Base-by-base conservation (phyloP, 2,888 invertebrate species). In the Lottia gigantea region DNA sequence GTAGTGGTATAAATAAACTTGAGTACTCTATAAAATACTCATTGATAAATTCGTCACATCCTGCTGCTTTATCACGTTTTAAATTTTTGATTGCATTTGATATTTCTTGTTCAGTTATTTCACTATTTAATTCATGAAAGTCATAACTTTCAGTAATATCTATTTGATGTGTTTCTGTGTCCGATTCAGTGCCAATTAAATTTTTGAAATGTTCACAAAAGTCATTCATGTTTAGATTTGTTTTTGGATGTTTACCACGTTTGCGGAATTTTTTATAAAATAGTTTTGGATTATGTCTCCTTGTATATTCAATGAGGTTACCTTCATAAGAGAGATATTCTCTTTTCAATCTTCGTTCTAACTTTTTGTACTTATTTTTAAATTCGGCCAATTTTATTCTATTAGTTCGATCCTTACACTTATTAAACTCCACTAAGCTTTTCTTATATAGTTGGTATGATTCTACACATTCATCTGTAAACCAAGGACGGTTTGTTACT, bases 221-320 rank as follows among this genome's bases (percentile, higher is more conserved):
- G 49, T 49, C 19, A 49, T 49, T 19, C 19, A 49, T 15, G 19
- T 16, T 49, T n/a, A 49, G n/a, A 16, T 16, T n/a, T n/a, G 49
- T 16, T 16, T 49, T 19, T 3, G 19, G 16, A 16, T 6, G 15
- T 16, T 49, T 49, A 16, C 19, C 19, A 11, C 49, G 16, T 19
- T 49, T 49, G n/a, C 19, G 16, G 49, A 49, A 49, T n/a, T n/a
- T 16, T 49, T 49, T 49, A 49, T 49, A 49, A 49, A 49, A 49
- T 19, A 49, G 16, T 16, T 16, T 19, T 49, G 49, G 49, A 19
- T 49, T 49, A 19, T 49, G 6, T 49, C 12, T 49, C 49, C 49
- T 16, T 49, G 19, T 16, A 49, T 6, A 49, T n/a, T 49, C 19
- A 49, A 49, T 49, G 19, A 16, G 49, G 15, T 49, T 49, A 3